Evolutionary conservation across 2,888 invertebrate genomes (phyloP), one percentile per base, ranked within the genome.

Genomic region (Drosophila rubida): DNA sequence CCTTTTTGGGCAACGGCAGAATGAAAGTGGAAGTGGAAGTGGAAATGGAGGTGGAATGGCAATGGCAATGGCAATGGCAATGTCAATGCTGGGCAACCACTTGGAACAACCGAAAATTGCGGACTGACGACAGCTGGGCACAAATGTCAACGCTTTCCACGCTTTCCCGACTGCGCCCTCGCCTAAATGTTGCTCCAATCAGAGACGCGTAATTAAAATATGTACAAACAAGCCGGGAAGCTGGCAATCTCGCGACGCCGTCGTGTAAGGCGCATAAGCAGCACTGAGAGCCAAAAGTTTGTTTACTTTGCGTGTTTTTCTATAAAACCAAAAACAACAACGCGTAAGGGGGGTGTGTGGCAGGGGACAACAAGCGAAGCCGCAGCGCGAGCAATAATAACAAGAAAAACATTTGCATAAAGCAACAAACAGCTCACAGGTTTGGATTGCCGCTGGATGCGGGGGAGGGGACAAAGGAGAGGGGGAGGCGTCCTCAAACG

Each of bases 271-370:
- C 25, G 41, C 35, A 19, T 14, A 60, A 66, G 50, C 41, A 55
- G 58, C 49, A 44, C 55, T 23, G 53, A 25, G 62, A 53, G 65
- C 65, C 50, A 59, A 63, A 84, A 76, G 80, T 87, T 80, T 84
- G 87, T 87, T 85, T 87, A 85, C 80, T 86, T 78, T 80, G 88
- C 78, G 80, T 86, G 86, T 79, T 87, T 84, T 87, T 71, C 80
- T 72, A 86, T 78, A 85, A 87, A 80, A 71, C 85, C 79, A 86
- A 73, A 68, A 81, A 59, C 69, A 80, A 69, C 72, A 72, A 65
- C 70, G n/a, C n/a, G n/a, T n/a, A n/a, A 58, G 53, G 27, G 64
- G 51, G 46, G 13, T 5, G 2, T 32, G 32, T 0, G 6, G 35
- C 2, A 11, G n/a, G 32, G 11, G 35, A 37, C 64, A 59, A 57